Base-by-base conservation (phyloP, 2,113 vertebrate genomes). In the Cyphomyrus discorhynchus region DNA sequence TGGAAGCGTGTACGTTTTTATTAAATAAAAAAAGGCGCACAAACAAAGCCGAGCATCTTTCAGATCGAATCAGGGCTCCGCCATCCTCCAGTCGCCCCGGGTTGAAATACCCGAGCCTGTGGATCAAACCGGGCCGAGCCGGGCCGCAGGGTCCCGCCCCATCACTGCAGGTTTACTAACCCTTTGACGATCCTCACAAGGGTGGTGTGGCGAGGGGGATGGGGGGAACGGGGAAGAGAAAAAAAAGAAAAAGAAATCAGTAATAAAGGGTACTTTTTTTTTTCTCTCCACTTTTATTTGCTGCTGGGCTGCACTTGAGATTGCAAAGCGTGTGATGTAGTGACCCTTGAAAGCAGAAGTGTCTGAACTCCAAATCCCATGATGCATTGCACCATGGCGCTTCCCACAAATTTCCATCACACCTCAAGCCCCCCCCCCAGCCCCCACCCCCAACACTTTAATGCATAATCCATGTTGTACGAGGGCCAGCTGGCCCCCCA, bases 1-100 rank as follows among this genome's bases (percentile, higher is more conserved):
- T 94, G 92, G 94, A 94, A 95, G 93, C 94, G 88, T 95, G 94
- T 94, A 95, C 95, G 95, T 96, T 95, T 95, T 95, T 95, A 96
- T 95, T 92, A 93, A 94, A 93, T 93, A 91, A 92, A 93, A 95
- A 93, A 94, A 94, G 90, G 92, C 89, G 90, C 92, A 88, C 82
- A 49, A 94, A 93, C 91, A 90, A 95, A 95, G 95, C 91, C 92
- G 92, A 92, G 91, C 92, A 94, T 93, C 94, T 93, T 95, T 95
- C 93, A 93, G 92, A 92, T 94, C 92, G 91, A 94, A 95, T 95
- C 92, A 95, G 93, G 93, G 90, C 92, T 93, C 92, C 90, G 92
- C 92, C 89, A 92, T 92, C 93, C 92, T n/a, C 15, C 86, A 93
- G 93, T 93, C 93, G 87, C 58, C 92, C 90, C 91, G 27, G 86